A percentile compares a stretch with the other conserved stretches of the same genome.
phyloP scores from a whole-genome alignment of 1,140 invertebrate genomes.

The Oryzaephilus surinamensis region DNA sequence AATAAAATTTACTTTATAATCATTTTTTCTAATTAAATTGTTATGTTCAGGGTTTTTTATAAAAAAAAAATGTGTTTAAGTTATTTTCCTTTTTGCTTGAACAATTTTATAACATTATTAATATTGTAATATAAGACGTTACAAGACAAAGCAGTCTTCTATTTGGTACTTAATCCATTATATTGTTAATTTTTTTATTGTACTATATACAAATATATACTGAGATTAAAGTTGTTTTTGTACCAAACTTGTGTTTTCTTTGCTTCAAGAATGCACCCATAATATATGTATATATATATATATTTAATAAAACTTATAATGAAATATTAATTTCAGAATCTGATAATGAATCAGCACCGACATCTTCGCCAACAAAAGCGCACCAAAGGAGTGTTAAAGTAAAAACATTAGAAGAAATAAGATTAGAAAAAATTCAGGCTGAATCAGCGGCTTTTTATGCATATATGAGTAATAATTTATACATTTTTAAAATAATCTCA shows the following conservation, averaged over 20 bases:
- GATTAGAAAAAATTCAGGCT: conserved; percentile 55
- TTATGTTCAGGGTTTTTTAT: background rate
- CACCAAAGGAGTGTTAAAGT: conserved; percentile 36
- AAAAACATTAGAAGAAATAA: conserved; percentile 55
- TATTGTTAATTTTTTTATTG: too few species aligned
- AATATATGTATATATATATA: too few species aligned
- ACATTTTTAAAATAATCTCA: background rate
- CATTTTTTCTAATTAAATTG: background rate
- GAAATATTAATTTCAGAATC: conserved; percentile 67
- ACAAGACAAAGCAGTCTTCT: too few species aligned
- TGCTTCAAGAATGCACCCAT: conserved; percentile 27
- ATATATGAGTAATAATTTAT: conserved; percentile 41
- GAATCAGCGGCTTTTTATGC: conserved; percentile 56
- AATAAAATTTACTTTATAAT: background rate
- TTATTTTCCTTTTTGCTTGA: too few species aligned
- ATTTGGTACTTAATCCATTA: too few species aligned
- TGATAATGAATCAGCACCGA: conserved; percentile 53
- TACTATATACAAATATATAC: conserved; percentile 6
- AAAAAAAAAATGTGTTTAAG: too few species aligned
- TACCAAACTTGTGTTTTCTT: conserved; percentile 8
- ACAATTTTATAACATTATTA: too few species aligned
- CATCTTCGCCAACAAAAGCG: conserved; percentile 45
- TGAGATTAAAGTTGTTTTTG: conserved; percentile 10
- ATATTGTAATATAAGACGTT: too few species aligned
- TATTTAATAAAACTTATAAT: conserved; percentile 5